Base-by-base conservation (phyloP, 2,113 vertebrate species). In the Sinocyclocheilus maitianheensis region DNA sequence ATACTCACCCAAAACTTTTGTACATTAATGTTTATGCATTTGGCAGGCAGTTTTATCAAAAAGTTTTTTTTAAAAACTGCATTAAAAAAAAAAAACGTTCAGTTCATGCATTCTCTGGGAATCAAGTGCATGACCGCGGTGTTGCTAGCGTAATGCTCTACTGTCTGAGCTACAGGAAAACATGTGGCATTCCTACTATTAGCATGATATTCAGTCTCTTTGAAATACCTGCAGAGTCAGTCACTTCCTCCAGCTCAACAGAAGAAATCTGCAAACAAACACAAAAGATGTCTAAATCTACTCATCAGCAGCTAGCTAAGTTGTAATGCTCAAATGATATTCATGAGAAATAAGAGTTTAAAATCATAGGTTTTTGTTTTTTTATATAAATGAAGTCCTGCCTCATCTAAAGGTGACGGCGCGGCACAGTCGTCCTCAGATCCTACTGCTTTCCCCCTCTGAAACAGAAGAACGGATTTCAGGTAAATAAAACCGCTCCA, bases 191-290 rank as follows among this genome's bases (percentile, higher is more conserved):
- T 24, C 34, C 10, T n/a, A 3, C 5, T 16, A 24, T 63, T n/a
- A 14, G 22, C 2, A 14, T 24, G 8, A 13, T 62, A 79, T n/a
- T 62, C 14, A 18, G 43, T 51, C 1, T 72, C 80, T 91, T 87
- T 78, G 58, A 85, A 91, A 87, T 91, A 98, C 97, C 97, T 96
- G 96, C 93, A 0, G 95, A 93, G 85, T 94, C 91, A 91, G 95
- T 93, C 89, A 96, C 93, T 9, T 95, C 93, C 30, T 95, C 94
- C 80, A 94, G 86, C 78, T 93, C 94, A 69, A 96, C 96, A 85
- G 92, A 93, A 71, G 93, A 85, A 71, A 91, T 87, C 96, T 97
- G 90, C 89, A 90, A 84, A 12, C 85, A 55, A 51, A 87, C 22
- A 48, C 26, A 60, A 4, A 16, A 34, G 13, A 48, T 18, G n/a